Conservation (phyloP, 2,888 invertebrate genomes). For the Drosophila paranaensis region DNA sequence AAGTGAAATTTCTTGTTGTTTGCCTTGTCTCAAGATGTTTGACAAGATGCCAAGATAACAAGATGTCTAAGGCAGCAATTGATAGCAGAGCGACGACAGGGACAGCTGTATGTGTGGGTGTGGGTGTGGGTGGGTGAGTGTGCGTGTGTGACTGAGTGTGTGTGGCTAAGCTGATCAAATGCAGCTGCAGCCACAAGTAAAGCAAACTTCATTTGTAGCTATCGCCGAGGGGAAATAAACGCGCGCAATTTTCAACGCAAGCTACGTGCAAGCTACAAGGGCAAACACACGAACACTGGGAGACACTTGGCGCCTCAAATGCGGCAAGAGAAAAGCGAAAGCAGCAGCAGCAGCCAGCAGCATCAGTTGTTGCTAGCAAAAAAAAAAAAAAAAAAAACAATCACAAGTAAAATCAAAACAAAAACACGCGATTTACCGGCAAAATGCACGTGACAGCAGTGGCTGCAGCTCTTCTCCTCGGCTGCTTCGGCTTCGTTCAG, state of each 20-base stretch:
- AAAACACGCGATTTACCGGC: constrained; percentile 75
- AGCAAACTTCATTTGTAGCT: constrained; percentile 45
- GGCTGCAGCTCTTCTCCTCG: constrained; percentile 18
- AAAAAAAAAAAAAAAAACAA: constrained; percentile 19
- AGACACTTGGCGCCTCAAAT: constrained; percentile 44
- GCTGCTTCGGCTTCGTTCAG: constrained; percentile 51
- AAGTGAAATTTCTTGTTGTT: constrained; percentile 40
- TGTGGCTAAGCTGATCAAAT: constrained; percentile 42
- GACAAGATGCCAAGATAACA: constrained; percentile 17
- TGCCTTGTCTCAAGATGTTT: constrained; percentile 21
- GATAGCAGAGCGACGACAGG: not conserved
- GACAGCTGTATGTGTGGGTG: not conserved
- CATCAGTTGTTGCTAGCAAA: not conserved
- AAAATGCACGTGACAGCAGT: constrained; percentile 69
- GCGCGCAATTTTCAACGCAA: constrained; percentile 39
- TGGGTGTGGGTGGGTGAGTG: not conserved
- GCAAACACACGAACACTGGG: constrained; percentile 30
- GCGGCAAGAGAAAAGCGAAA: constrained; percentile 59
- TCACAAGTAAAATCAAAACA: constrained; percentile 68
- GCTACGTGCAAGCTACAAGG: constrained; percentile 63
- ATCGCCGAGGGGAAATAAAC: constrained; percentile 13
- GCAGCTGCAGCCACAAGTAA: constrained; percentile 31
- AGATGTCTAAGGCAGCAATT: constrained; percentile 20
- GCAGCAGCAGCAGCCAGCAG: constrained; percentile 27
- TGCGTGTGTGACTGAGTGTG: constrained; percentile 1